phyloP scores from a whole-genome alignment of 2,113 vertebrate genomes.

The Sorex fumeus region DNA sequence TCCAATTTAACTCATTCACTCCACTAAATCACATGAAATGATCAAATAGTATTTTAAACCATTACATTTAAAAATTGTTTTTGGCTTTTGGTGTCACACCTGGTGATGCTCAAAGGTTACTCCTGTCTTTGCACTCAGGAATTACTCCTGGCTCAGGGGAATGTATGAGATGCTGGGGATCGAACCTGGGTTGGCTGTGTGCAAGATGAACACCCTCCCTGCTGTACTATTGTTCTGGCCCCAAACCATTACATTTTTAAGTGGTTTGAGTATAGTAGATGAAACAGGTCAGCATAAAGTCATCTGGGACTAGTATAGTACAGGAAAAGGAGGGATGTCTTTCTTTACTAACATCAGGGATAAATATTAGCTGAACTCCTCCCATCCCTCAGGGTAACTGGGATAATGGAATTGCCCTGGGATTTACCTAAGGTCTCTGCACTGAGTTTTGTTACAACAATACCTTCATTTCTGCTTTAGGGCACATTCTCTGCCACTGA shows the following conservation, averaged over 20 bases:
- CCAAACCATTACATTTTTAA: slow-evolving; percentile 15
- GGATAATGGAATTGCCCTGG: slow-evolving; percentile 53
- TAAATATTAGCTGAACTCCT: slow-evolving; percentile 33
- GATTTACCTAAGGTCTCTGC: slow-evolving; percentile 49
- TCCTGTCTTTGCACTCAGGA: no score
- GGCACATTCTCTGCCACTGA: slow-evolving; percentile 51
- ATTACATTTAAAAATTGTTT: no score
- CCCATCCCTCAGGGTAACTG: neutral
- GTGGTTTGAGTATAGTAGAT: neutral
- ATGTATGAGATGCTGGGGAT: no score
- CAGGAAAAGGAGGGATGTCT: neutral
- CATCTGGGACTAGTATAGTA: neutral
- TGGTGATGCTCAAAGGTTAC: neutral
- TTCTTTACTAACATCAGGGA: slow-evolving; percentile 55
- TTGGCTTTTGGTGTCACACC: neutral
- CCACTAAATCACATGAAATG: neutral
- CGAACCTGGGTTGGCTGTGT: no score
- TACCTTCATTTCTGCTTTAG: slow-evolving; percentile 64
- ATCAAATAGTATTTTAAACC: neutral
- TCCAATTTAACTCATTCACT: slow-evolving; percentile 14
- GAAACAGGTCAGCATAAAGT: slow-evolving; percentile 27
- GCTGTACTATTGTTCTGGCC: neutral
- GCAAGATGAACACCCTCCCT: no score
- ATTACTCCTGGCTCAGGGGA: no score
- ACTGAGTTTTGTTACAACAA: slow-evolving; percentile 55